These are phyloP conservation scores for Acipenser ruthenus DNA, from an alignment of 2,797 vertebrate genomes.

Conservation along the genomic window DNA sequence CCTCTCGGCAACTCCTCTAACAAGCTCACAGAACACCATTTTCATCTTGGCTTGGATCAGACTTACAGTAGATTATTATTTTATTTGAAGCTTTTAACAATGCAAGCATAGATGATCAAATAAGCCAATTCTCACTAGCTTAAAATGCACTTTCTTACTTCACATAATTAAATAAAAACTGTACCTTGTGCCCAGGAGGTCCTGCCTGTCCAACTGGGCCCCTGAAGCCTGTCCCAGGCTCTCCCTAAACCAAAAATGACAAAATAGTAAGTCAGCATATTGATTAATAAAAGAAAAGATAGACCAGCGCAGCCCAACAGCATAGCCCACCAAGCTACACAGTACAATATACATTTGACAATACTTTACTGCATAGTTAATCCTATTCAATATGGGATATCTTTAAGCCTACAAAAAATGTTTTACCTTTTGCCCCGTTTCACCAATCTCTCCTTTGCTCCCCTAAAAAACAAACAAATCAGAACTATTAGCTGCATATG, in stretches of 20 bases:
- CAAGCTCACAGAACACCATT: too few species aligned
- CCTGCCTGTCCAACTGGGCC: conserved; percentile 77
- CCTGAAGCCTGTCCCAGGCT: conserved; percentile 76
- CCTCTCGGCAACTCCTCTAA: too few species aligned
- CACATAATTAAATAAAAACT: neutral
- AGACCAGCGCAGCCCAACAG: too few species aligned
- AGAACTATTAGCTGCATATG: neutral
- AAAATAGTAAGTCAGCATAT: neutral
- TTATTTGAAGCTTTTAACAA: neutral
- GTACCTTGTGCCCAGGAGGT: conserved; percentile 74
- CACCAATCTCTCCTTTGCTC: conserved; percentile 66
- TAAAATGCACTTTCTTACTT: too few species aligned
- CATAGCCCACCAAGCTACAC: too few species aligned
- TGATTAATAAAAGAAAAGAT: too few species aligned
- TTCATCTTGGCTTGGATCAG: too few species aligned
- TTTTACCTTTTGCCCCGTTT: conserved; percentile 79
- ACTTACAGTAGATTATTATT: neutral
- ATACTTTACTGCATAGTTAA: too few species aligned
- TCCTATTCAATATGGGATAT: too few species aligned
- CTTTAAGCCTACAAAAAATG: neutral
- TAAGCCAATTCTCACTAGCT: too few species aligned
- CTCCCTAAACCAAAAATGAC: conserved; percentile 56
- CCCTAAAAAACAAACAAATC: neutral
- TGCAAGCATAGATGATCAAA: too few species aligned
- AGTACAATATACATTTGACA: too few species aligned